These are phyloP conservation scores for Theropithecus gelada DNA, from an alignment of 2,113 vertebrate species.

Conservation along the genomic window DNA sequence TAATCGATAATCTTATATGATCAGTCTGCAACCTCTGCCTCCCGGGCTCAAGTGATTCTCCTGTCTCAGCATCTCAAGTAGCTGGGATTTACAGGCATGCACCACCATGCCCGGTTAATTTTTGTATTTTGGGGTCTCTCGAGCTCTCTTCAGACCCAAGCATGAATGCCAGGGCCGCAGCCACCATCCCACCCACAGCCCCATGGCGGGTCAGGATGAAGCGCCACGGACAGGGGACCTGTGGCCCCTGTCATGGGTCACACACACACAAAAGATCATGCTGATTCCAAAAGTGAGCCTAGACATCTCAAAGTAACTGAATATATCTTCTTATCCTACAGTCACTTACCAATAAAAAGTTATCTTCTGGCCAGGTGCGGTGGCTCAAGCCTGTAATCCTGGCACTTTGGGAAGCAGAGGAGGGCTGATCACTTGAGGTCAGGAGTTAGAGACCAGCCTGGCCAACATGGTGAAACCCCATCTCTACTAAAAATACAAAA, in stretches of 20 bases:
- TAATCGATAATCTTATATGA: background rate
- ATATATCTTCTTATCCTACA: background rate
- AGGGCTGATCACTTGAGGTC: too few species aligned
- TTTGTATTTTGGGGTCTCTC: too few species aligned
- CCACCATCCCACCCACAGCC: conserved; percentile 61
- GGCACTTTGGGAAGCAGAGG: background rate
- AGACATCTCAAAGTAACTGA: conserved; percentile 17
- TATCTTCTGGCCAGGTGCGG: background rate
- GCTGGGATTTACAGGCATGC: too few species aligned
- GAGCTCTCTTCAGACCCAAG: background rate
- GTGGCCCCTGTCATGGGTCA: too few species aligned
- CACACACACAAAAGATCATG: background rate
- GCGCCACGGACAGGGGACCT: too few species aligned
- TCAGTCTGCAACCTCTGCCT: background rate
- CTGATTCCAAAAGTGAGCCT: background rate
- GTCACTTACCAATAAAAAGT: conserved; percentile 36
- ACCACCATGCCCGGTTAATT: too few species aligned
- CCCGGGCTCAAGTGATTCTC: too few species aligned
- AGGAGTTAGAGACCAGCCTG: too few species aligned
- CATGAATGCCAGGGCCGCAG: background rate
- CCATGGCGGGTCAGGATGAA: conserved; percentile 11
- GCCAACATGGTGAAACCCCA: too few species aligned
- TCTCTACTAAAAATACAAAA: too few species aligned
- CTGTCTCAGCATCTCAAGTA: too few species aligned
- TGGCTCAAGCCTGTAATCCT: background rate